Percentiles rank a stretch among this genome's conserved stretches.
Evolutionary conservation across 2,113 vertebrate species (phyloP).

Genomic region (Charina bottae): DNA sequence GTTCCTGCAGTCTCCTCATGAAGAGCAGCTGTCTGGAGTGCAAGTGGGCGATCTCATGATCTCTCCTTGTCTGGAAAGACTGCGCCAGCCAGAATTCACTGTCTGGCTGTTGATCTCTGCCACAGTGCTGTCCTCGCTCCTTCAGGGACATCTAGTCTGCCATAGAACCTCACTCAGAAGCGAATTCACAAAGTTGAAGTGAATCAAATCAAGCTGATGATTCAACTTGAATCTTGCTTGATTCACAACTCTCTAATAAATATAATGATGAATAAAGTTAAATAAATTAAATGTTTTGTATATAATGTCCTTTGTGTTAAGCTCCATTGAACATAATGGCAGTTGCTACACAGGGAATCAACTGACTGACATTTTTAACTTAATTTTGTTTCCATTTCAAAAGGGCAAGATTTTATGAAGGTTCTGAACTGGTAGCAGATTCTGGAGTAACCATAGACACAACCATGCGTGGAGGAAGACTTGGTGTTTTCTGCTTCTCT

Average conservation of each 20-base stretch:
- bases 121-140: no score
- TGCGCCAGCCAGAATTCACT: no score
- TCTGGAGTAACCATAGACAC: slow-evolving; percentile 92
- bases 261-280: not conserved
- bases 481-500: slow-evolving; percentile 99
- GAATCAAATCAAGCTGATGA: not conserved
- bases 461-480: slow-evolving; percentile 95
- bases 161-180: no score
- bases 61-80: no score
- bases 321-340: not conserved
- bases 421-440: slow-evolving; percentile 91
- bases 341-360: not conserved
- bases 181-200: not conserved
- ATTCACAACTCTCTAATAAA: not conserved
- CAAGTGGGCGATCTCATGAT: no score
- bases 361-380: slow-evolving; percentile 29
- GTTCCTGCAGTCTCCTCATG: no score
- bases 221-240: not conserved
- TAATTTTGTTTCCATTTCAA: slow-evolving; percentile 46
- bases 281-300: not conserved
- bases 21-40: no score
- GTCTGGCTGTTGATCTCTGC: no score
- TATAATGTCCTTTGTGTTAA: not conserved
- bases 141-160: no score
- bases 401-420: slow-evolving; percentile 94